Base-by-base conservation (phyloP, 2,113 vertebrate genomes). In the Struthio camelus region DNA sequence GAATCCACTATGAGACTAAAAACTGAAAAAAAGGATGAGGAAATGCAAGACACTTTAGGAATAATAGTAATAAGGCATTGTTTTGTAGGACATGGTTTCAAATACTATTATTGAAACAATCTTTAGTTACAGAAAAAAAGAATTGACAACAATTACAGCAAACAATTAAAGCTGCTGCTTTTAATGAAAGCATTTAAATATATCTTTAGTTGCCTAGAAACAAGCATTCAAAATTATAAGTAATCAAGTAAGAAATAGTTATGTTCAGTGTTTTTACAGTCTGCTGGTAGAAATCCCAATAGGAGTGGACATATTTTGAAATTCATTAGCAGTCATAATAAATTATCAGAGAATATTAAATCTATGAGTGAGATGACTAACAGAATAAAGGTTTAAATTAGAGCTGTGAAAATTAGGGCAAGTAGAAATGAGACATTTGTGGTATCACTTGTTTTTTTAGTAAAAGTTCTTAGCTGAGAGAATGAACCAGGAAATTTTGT, bases 141-240 rank as follows among this genome's bases (percentile, higher is more conserved):
- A 95, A 58, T 91, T 51, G 1, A 36, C 91, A 94, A 67, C 81
- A 97, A n/a, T 73, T 86, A 27, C 12, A 51, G 59, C 53, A 97
- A 97, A 92, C 80, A 96, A 97, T 86, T 96, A 93, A 97, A 92
- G 53, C 73, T 90, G 78, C 61, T 87, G 69, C 19, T 85, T 93
- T 80, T 96, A 96, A 95, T 97, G 95, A 96, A 86, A 94, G 14
- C 54, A 58, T 91, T 96, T 89, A 87, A 95, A 80, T 40, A 53
- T 75, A n/a, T 79, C 46, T 94, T 90, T 71, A 58, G 66, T 54
- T 81, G 61, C 78, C 16, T 95, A 87, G 96, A 95, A 97, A 76
- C 90, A 97, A 97, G 70, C 46, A 40, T 81, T 81, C 77, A 81
- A 81, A 97, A 90, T 81, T 82, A 46, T 38, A 80, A 88, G 46